phyloP scores from a whole-genome alignment of 1,140 invertebrate species.

The Aphis craccivora region DNA sequence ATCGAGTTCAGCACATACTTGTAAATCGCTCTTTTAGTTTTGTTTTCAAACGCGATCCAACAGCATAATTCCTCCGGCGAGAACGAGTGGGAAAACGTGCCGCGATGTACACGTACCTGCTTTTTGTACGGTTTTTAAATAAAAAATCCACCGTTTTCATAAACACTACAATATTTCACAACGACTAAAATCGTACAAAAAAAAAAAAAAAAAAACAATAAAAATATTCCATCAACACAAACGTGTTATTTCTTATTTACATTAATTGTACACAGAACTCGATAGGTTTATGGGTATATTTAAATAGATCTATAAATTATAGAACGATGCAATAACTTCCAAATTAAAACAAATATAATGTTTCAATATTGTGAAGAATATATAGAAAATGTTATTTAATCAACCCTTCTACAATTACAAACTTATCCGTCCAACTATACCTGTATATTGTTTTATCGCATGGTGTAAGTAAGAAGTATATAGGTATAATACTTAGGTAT shows the following conservation, averaged over 20 bases:
- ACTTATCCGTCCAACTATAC: background rate
- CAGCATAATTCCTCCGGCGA: background rate
- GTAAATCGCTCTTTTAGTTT: slow-evolving; percentile 5
- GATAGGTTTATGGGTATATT: background rate
- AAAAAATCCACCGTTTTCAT: background rate
- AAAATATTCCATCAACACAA: background rate
- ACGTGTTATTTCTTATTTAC: background rate
- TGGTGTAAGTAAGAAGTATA: background rate
- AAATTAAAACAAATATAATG: too few species aligned
- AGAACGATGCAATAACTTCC: too few species aligned
- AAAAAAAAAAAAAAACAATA: background rate
- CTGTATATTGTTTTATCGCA: background rate
- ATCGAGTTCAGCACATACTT: background rate
- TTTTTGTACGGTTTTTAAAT: background rate
- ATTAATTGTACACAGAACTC: background rate
- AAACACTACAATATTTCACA: background rate
- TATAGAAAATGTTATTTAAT: background rate
- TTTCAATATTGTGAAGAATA: too few species aligned
- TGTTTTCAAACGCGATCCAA: background rate
- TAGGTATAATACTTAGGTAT: background rate
- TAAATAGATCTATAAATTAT: too few species aligned
- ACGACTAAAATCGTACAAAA: background rate
- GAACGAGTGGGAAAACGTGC: slow-evolving; percentile 15
- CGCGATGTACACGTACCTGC: too few species aligned
- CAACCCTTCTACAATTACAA: background rate